These are phyloP conservation scores for Moxostoma hubbsi DNA, from an alignment of 2,797 vertebrate species.

Conservation along the genomic window DNA sequence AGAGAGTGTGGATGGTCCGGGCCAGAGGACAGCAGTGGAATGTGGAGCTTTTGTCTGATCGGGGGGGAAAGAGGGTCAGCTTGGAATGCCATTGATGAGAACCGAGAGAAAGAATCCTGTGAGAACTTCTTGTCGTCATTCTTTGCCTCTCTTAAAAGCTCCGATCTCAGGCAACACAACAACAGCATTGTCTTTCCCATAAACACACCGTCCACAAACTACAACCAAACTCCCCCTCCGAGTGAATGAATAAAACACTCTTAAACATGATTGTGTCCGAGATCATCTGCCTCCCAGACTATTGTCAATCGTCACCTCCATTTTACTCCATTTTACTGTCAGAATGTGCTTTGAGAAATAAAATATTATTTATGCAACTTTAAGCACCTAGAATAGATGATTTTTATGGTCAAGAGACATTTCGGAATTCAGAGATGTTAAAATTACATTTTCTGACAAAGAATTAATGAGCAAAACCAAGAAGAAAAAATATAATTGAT, in stretches of 20 bases:
- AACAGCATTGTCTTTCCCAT: background rate
- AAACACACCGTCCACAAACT: background rate
- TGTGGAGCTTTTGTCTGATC: conserved; percentile 1
- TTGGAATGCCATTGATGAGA: conserved; percentile 10
- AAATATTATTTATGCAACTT: too few species aligned
- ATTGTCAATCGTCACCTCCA: too few species aligned
- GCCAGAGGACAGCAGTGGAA: background rate
- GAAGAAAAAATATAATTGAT: too few species aligned
- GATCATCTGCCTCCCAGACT: too few species aligned
- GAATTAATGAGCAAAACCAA: too few species aligned
- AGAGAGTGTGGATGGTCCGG: background rate
- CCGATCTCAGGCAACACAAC: background rate
- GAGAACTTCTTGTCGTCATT: background rate
- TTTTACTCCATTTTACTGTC: too few species aligned
- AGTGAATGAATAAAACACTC: background rate
- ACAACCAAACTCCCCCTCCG: conserved; percentile 3
- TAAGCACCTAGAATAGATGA: too few species aligned
- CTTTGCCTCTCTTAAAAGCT: background rate
- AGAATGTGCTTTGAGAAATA: too few species aligned
- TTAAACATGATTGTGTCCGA: too few species aligned
- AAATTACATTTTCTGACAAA: too few species aligned
- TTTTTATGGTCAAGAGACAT: too few species aligned
- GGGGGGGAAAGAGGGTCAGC: background rate
- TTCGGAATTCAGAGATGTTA: too few species aligned
- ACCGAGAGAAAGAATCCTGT: background rate